Conservation (phyloP, 2,888 invertebrate species). For the Ctena decussata region DNA sequence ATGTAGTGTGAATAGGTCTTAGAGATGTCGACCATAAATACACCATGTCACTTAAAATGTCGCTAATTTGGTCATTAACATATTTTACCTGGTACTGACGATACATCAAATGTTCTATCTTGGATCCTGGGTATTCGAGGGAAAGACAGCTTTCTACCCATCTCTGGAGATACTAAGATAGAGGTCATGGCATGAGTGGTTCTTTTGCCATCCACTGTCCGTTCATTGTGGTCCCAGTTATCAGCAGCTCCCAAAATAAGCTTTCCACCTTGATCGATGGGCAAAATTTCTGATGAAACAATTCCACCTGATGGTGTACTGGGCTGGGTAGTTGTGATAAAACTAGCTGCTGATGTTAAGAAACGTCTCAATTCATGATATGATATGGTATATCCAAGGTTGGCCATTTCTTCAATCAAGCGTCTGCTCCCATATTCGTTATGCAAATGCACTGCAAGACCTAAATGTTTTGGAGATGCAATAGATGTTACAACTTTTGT, state of each 20-base stretch:
- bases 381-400: background rate
- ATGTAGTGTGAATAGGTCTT: too few species aligned
- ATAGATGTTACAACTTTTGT: background rate
- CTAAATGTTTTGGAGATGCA: conserved; percentile 8
- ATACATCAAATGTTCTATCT: background rate
- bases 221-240: conserved; percentile 11
- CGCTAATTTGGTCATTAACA: too few species aligned
- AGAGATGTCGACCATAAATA: too few species aligned
- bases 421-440: background rate
- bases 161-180: background rate
- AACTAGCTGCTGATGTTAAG: background rate
- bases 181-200: background rate
- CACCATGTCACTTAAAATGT: too few species aligned
- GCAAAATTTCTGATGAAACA: background rate
- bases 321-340: background rate
- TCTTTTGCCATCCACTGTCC: background rate
- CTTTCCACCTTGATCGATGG: background rate
- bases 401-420: background rate
- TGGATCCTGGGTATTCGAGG: background rate
- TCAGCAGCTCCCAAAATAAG: background rate
- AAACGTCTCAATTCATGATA: background rate
- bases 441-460: conserved; percentile 1
- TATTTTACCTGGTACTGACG: conserved; percentile 4
- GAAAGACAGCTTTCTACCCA: too few species aligned
- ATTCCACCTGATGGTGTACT: background rate